Base-by-base conservation (phyloP, 2,888 invertebrate genomes). In the Dicranocentrus wangi region DNA sequence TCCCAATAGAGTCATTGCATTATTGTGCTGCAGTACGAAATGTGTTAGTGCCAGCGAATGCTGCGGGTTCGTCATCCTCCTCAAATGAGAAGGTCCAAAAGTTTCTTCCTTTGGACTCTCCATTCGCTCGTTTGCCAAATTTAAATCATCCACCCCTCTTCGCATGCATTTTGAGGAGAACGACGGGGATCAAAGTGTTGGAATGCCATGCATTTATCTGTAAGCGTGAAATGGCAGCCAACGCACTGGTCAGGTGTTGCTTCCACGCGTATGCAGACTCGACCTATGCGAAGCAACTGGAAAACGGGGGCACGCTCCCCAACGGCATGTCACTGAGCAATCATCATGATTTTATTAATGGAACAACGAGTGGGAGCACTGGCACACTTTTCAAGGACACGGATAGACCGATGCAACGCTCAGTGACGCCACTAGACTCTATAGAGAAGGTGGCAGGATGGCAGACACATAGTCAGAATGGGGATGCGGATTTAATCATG, bases 201-300 rank as follows among this genome's bases (percentile, higher is more conserved):
- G 99, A 99, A 90, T 99, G 99, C 90, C 99, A 99, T 90, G 97
- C 98, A 84, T 99, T 99, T 90, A 96, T 99, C 88, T 97, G 98
- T 90, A 96, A 97, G 87, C 93, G 97, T 78, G 96, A 97, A 89
- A 95, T 96, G 88, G 98, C 99, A 61, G 99, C 99, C 84, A 97
- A 99, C 89, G 98, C 99, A 87, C 92, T 99, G 88, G 98, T 98
- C 84, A 92, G 97, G 87, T 97, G 97, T 90, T 98, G 97, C 90
- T 98, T 98, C 90, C 98, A 98, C 90, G 97, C 98, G 66, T 98
- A 98, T 90, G 97, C 97, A 0, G 98, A 98, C 89, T 96, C 95
- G 87, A 96, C 95, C 85, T 97, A 97, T 89, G 97, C 95, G 60
- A 94, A 94, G 87, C 94, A 94, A 85, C 90, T 94, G 87, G 90